Percentiles rank a stretch among this genome's conserved stretches.
Evolutionary conservation across 1,140 invertebrate species (phyloP).

Genomic region (Hypothenemus hampei): DNA sequence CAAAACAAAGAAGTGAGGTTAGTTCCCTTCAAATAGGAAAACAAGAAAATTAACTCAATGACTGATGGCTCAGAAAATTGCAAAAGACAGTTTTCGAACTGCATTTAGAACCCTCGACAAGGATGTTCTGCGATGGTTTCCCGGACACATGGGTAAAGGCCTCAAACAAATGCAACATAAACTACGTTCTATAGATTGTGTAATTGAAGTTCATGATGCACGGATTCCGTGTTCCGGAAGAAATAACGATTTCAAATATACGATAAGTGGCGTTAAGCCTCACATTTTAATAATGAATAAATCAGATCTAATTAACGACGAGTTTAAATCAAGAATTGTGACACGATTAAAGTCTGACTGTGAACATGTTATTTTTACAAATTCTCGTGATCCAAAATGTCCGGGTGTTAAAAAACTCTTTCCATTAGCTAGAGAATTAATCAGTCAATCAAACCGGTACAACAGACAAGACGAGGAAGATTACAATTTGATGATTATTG

Average conservation of each 20-base stretch:
- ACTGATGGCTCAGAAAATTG: conserved; percentile 38
- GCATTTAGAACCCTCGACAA: conserved; percentile 56
- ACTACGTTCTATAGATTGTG: conserved; percentile 79
- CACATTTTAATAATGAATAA: conserved; percentile 94
- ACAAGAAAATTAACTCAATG: too few relatives aligned
- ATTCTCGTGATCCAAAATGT: conserved; percentile 67
- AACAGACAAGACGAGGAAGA: conserved; percentile 63
- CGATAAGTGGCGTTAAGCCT: conserved; percentile 75
- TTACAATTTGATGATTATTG: conserved; percentile 86
- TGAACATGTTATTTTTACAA: conserved; percentile 72
- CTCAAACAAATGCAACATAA: conserved; percentile 84
- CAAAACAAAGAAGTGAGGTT: too few relatives aligned
- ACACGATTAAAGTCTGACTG: conserved; percentile 54
- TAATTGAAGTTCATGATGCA: conserved; percentile 95
- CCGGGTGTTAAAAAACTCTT: conserved; percentile 60
- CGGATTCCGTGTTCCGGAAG: conserved; percentile 79
- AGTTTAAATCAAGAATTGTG: conserved; percentile 50
- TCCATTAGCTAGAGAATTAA: conserved; percentile 64
- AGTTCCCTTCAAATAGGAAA: too few relatives aligned
- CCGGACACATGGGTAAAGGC: conserved; percentile 88
- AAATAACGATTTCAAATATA: conserved; percentile 72
- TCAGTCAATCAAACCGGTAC: conserved; percentile 68
- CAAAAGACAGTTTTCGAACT: conserved; percentile 52
- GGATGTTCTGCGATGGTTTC: conserved; percentile 73
- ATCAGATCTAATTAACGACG: conserved; percentile 66